Percentiles rank a stretch among this genome's conserved stretches.
Evolutionary conservation across 2,888 invertebrate genomes (phyloP).

Genomic region (Laothoe populi): DNA sequence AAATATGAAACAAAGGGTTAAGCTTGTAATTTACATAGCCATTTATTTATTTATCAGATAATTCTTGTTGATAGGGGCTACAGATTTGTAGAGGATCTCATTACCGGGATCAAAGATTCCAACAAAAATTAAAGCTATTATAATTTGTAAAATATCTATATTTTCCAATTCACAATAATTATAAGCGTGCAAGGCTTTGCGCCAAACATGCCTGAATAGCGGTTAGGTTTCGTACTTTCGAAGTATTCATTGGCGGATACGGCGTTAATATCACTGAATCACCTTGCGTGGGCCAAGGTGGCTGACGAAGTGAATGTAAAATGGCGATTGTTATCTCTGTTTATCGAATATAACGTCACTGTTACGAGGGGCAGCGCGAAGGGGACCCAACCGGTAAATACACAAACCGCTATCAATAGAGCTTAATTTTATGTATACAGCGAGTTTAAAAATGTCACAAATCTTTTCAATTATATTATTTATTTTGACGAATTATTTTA

Average conservation of each 20-base stretch:
- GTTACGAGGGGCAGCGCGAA: constrained; percentile 17
- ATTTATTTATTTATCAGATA: constrained; percentile 23
- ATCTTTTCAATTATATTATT: not conserved
- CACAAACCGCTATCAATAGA: constrained; percentile 10
- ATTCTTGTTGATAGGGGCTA: not conserved
- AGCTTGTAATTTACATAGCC: constrained; percentile 31
- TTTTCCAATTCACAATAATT: not conserved
- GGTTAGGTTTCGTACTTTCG: constrained; percentile 68
- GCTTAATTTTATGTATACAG: constrained; percentile 11
- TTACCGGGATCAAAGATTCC: not conserved
- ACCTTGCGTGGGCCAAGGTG: constrained; percentile 82
- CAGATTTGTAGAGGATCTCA: constrained; percentile 3
- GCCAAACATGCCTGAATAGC: constrained; percentile 60
- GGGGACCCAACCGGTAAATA: constrained; percentile 5
- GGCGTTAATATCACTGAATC: constrained; percentile 76
- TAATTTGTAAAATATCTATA: not conserved
- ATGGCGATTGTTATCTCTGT: constrained; percentile 61
- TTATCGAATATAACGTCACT: constrained; percentile 26
- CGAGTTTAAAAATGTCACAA: not conserved
- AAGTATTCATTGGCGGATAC: constrained; percentile 73
- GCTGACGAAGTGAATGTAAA: constrained; percentile 76
- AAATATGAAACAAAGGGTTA: constrained; percentile 27
- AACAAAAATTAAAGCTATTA: not conserved
- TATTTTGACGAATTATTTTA: not conserved
- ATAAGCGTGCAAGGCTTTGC: constrained; percentile 28